Base-by-base conservation (phyloP, 2,888 invertebrate species). In the Polydrusus pterygomalis region DNA sequence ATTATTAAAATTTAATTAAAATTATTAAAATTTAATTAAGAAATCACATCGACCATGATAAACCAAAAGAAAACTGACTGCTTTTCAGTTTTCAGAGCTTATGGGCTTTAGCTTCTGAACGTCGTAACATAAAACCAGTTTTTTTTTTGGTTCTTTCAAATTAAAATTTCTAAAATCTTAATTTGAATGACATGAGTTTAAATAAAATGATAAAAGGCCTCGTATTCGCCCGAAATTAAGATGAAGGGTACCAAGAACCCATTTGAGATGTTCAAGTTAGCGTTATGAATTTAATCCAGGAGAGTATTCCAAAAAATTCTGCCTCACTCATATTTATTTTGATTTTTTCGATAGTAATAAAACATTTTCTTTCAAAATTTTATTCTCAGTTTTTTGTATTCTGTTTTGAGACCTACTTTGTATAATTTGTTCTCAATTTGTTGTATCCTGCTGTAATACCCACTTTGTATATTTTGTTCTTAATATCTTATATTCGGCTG, bases 151-250 rank as follows among this genome's bases (percentile, higher is more conserved):
- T 81, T 82, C 82, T 79, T 76, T 80, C 81, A 79, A 81, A 81
- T 83, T 81, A 81, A 80, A 76, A 80, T 81, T 77, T 80, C 75
- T 74, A 70, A 80, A 81, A 75, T 81, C 78, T 77, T 73, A 73
- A 77, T 74, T 77, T 74, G 73, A 74, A 69, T 54, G 73, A 73
- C 68, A 63, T 62, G 70, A 75, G 75, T 68, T 72, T 54, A 62
- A 75, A 71, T 2, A 45, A 25, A 47, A 58, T 56, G 75, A 70
- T 75, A 65, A 70, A 47, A 45, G 71, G 71, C 64, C 70, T 70
- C 75, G 67, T 74, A 74, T 69, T 63, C 56, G 67, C 30, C 63
- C 74, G 77, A 77, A 77, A 77, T 77, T 58, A 70, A 77, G 77
- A 70, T 70, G 77, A 77, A 74, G 74, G 77, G 77, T 77, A 77